A percentile compares a stretch with the other conserved stretches of the same genome.
Evolutionary conservation across 2,797 vertebrate species (phyloP).

Genomic region (Micromesistius poutassou): DNA sequence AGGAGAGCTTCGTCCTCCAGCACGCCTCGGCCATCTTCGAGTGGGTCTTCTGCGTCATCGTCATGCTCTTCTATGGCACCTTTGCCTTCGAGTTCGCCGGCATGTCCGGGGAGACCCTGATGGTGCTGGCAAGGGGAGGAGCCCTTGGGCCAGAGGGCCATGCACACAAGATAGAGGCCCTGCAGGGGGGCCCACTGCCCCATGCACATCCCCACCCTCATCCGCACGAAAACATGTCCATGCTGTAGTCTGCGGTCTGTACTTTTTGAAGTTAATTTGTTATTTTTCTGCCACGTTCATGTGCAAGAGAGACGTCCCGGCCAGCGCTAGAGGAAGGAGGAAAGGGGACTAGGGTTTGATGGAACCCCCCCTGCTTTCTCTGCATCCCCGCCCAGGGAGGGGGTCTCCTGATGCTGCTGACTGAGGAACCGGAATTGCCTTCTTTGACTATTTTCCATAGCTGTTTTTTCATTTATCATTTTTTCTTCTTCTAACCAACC

Average conservation of each 20-base stretch:
- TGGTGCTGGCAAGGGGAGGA: slow-evolving; percentile 72
- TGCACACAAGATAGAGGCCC: slow-evolving; percentile 63
- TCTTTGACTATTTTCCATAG: background rate
- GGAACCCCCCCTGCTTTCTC: slow-evolving; percentile 4
- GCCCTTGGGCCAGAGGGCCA: slow-evolving; percentile 50
- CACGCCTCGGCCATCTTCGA: slow-evolving; percentile 81
- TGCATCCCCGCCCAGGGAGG: background rate
- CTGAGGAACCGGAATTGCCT: slow-evolving; percentile 41
- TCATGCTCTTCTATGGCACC: slow-evolving; percentile 82
- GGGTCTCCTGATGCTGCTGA: slow-evolving; percentile 36
- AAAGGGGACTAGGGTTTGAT: slow-evolving; percentile 1
- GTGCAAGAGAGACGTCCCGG: slow-evolving; percentile 34
- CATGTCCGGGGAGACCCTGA: slow-evolving; percentile 76
- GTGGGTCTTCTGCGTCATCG: slow-evolving; percentile 80
- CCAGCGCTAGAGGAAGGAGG: slow-evolving; percentile 35
- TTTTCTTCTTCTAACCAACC: slow-evolving; percentile 14
- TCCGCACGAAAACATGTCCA: slow-evolving; percentile 60
- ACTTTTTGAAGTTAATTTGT: slow-evolving; percentile 31
- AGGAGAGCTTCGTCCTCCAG: slow-evolving; percentile 80
- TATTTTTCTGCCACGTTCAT: slow-evolving; percentile 37
- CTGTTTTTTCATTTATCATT: slow-evolving; percentile 4
- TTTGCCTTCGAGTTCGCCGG: slow-evolving; percentile 80
- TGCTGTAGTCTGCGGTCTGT: slow-evolving; percentile 57
- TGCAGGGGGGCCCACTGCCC: slow-evolving; percentile 24
- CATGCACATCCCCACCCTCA: slow-evolving; percentile 47